Conservation (phyloP, 2,888 invertebrate species). For the Trachelus troglodyta region DNA sequence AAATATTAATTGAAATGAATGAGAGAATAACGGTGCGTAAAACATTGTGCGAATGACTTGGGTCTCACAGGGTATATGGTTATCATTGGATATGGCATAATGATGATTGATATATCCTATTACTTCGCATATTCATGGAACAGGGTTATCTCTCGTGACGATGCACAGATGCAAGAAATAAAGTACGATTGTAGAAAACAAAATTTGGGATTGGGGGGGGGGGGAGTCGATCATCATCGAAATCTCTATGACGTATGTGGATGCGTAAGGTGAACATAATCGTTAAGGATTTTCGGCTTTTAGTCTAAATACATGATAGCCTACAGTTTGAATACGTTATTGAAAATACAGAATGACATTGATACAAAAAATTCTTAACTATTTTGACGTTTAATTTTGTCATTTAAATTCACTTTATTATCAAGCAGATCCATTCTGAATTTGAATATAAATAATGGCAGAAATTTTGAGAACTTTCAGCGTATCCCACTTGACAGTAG, state of each 20-base stretch:
- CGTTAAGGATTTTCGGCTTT: neutral
- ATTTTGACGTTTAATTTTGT: too few relatives aligned
- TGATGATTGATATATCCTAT: neutral
- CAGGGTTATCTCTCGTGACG: constrained; percentile 25
- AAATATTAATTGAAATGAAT: neutral
- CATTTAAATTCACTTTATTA: too few relatives aligned
- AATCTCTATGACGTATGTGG: neutral
- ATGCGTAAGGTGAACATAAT: neutral
- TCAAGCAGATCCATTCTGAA: too few relatives aligned
- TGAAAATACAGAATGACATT: neutral
- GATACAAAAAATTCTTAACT: too few relatives aligned
- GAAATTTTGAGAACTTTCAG: too few relatives aligned
- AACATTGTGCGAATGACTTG: neutral
- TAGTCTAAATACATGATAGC: neutral
- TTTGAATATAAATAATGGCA: too few relatives aligned
- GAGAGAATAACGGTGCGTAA: neutral
- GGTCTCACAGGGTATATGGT: neutral
- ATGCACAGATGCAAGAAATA: constrained; percentile 49
- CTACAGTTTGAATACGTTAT: neutral
- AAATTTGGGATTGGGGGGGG: neutral
- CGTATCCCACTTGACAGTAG: too few relatives aligned
- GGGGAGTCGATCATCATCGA: neutral
- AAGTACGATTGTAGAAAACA: neutral
- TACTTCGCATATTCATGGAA: neutral
- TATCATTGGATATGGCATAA: neutral